phyloP scores from a whole-genome alignment of 2,113 vertebrate genomes.

The Cyprinus carpio region DNA sequence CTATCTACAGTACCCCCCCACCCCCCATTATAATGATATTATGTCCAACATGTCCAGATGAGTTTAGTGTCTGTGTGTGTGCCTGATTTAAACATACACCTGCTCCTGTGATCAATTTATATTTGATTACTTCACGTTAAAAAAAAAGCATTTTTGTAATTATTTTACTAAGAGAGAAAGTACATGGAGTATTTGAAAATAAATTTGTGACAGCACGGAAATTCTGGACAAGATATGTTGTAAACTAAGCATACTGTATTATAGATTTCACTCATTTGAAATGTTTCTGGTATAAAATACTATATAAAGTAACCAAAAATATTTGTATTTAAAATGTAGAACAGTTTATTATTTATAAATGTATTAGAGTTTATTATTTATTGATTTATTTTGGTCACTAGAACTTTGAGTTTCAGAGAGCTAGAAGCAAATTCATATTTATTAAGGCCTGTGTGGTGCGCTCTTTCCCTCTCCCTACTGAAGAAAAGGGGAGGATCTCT shows the following conservation, averaged over 20 bases:
- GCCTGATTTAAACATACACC: constrained; percentile 9
- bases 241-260: too few species aligned
- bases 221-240: not conserved
- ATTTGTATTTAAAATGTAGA: too few species aligned
- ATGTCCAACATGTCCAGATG: too few species aligned
- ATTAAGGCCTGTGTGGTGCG: not conserved
- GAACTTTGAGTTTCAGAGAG: not conserved
- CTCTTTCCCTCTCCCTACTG: constrained; percentile 1
- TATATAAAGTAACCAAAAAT: too few species aligned
- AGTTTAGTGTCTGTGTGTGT: not conserved
- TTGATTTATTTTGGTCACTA: not conserved
- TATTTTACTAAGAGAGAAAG: not conserved
- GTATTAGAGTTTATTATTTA: too few species aligned
- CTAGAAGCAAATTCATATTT: not conserved
- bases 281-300: too few species aligned
- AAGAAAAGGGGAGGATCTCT: constrained; percentile 2
- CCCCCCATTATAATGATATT: not conserved
- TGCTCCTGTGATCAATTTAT: not conserved
- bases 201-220: not conserved
- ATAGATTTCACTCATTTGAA: too few species aligned
- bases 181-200: not conserved
- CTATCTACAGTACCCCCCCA: not conserved
- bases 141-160: too few species aligned
- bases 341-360: too few species aligned
- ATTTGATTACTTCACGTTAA: not conserved